A percentile compares a stretch with the other conserved stretches of the same genome.
These are phyloP conservation scores for Calliphora vomitoria DNA, from an alignment of 2,888 invertebrate species.

Conservation along the genomic window DNA sequence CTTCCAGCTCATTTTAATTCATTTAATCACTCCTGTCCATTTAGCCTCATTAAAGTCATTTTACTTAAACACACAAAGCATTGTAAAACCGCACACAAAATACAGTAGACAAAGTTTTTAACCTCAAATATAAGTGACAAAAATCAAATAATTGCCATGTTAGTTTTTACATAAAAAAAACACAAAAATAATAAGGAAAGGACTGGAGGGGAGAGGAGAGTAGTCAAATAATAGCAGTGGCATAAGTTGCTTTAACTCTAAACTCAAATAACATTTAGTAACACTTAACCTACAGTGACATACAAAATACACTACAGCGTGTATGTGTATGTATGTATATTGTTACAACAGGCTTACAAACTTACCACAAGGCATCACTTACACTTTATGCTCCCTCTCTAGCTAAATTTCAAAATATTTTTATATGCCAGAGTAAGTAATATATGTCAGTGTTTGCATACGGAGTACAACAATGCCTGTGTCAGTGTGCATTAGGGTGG, in stretches of 20 bases:
- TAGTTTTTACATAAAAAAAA: constrained; percentile 1
- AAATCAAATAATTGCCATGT: constrained; percentile 66
- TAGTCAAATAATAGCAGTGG: background rate
- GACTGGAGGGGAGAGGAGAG: background rate
- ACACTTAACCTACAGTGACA: constrained; percentile 38
- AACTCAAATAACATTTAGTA: constrained; percentile 63
- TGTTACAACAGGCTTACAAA: background rate
- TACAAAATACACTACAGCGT: background rate
- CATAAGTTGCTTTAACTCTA: constrained; percentile 35
- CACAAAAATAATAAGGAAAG: constrained; percentile 1
- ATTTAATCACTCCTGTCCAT: constrained; percentile 35
- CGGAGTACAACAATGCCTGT: no score
- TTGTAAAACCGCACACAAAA: background rate
- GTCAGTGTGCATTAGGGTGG: no score
- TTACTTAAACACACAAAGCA: background rate
- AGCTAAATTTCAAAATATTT: constrained; percentile 30
- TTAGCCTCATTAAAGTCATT: constrained; percentile 24
- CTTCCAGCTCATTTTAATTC: constrained; percentile 29
- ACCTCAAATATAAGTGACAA: constrained; percentile 56
- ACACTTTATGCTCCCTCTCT: constrained; percentile 22
- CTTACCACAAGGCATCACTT: constrained; percentile 50
- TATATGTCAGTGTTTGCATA: background rate
- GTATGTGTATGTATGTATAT: background rate
- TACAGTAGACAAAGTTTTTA: constrained; percentile 44
- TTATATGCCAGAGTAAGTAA: background rate